Conservation (phyloP, 2,113 vertebrate genomes). For the Genyomyrus donnyi region DNA sequence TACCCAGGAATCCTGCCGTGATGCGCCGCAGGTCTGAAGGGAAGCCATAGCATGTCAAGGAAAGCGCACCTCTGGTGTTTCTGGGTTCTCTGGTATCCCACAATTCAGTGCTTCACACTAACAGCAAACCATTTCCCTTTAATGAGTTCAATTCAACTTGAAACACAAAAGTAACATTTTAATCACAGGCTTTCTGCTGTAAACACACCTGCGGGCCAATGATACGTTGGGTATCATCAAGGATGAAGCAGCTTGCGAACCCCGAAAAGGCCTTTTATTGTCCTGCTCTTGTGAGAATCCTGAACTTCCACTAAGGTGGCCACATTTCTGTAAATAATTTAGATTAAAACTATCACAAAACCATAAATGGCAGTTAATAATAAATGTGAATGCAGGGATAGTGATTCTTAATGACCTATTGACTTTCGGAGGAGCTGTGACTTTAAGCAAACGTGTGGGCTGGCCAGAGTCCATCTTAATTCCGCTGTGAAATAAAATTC, state of each 20-base stretch:
- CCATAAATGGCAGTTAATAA: background rate
- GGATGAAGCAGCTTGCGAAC: background rate
- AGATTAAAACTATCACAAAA: background rate
- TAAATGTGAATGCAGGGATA: background rate
- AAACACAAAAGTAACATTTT: background rate
- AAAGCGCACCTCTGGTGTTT: background rate
- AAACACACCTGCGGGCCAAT: background rate
- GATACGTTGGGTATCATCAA: background rate
- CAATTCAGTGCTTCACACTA: background rate
- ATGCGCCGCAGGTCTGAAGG: conserved; percentile 68
- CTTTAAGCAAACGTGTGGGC: background rate
- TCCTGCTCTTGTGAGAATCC: background rate
- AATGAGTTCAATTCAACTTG: background rate
- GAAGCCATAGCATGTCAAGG: background rate
- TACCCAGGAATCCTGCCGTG: conserved; percentile 71
- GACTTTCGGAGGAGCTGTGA: background rate
- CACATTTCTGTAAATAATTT: background rate
- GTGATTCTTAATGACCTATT: background rate
- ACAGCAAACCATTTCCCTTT: background rate
- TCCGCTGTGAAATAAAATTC: background rate
- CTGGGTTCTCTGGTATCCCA: background rate
- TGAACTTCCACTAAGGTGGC: background rate
- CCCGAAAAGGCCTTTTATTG: background rate
- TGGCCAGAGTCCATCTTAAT: background rate
- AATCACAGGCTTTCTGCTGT: background rate